These are phyloP conservation scores for Menidia menidia DNA, from an alignment of 2,797 vertebrate species.

Conservation along the genomic window DNA sequence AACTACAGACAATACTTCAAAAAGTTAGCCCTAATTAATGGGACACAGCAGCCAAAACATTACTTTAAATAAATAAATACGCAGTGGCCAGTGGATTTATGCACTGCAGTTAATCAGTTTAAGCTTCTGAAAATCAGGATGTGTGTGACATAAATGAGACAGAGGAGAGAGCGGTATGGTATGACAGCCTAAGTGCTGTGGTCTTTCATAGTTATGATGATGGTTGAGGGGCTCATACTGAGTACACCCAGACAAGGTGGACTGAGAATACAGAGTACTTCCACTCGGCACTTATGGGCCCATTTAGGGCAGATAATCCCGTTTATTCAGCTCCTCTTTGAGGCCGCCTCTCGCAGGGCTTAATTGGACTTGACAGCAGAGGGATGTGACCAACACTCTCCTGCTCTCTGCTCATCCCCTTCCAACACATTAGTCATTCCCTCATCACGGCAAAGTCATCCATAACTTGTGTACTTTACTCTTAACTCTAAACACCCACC, in stretches of 20 bases:
- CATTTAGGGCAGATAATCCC: constrained; percentile 76
- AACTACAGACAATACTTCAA: constrained; percentile 22
- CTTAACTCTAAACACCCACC: constrained; percentile 36
- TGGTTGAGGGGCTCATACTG: constrained; percentile 36
- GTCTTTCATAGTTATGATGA: constrained; percentile 69
- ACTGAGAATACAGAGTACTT: constrained; percentile 56
- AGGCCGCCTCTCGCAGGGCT: constrained; percentile 48
- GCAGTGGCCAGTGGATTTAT: constrained; percentile 4
- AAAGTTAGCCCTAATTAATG: constrained; percentile 12
- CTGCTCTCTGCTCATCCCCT: constrained; percentile 34
- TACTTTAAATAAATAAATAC: constrained; percentile 21
- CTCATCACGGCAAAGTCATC: constrained; percentile 40
- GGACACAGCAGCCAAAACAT: constrained; percentile 20
- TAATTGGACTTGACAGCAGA: constrained; percentile 70
- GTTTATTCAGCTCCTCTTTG: constrained; percentile 62
- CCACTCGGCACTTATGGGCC: constrained; percentile 72
- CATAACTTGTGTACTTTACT: constrained; percentile 22
- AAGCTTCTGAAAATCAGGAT: constrained; percentile 24
- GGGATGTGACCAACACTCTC: constrained; percentile 51
- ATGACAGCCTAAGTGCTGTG: constrained; percentile 64
- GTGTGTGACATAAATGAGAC: constrained; percentile 15
- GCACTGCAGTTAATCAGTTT: constrained; percentile 13
- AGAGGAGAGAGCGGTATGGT: constrained; percentile 41
- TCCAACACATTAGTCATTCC: constrained; percentile 54
- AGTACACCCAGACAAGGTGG: constrained; percentile 51